Evolutionary conservation across 2,113 vertebrate genomes (phyloP), one percentile per base, ranked within the genome.

Genomic region (Rana temporaria): DNA sequence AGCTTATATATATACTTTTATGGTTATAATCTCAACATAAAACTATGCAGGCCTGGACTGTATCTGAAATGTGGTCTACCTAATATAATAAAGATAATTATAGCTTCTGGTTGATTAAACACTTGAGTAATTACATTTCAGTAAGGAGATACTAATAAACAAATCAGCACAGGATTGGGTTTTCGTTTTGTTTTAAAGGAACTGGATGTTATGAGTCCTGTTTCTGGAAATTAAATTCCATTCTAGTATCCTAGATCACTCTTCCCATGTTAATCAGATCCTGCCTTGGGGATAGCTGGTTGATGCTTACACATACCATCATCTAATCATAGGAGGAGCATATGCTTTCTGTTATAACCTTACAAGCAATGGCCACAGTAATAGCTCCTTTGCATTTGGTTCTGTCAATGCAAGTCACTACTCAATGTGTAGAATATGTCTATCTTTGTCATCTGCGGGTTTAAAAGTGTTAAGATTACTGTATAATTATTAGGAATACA

Each of bases 311-410:
- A 48, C 68, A 81, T 81, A 64, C 38, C 56, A 56, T 18, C 17
- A 38, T 53, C 57, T 81, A 72, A 81, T 72, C 67, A 81, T 42
- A 30, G 19, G 8, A 18, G 34, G 2, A 52, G 56, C 68, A 72
- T 81, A 64, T 81, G 79, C 67, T 81, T 81, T 72, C 22, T 72
- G 57, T 81, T 81, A 81, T 59, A 55, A 6, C 67, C 68, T 81
- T 55, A 22, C n/a, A 69, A 59, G 24, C 42, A 78, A 20, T 67
- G 24, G 57, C 52, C 76, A 16, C 63, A 78, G 52, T 57, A 62
- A 80, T 30, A 12, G 20, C 19, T 80, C 20, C 8, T 20, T 55
- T 71, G 55, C 55, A 69, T 32, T 69, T 48, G 42, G 11, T 48
- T 12, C 42, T 48, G 42, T 14, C 42, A 48, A 48, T 14, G 42